These are phyloP conservation scores for Pollenia angustigena DNA, from an alignment of 2,888 invertebrate species.

Conservation along the genomic window DNA sequence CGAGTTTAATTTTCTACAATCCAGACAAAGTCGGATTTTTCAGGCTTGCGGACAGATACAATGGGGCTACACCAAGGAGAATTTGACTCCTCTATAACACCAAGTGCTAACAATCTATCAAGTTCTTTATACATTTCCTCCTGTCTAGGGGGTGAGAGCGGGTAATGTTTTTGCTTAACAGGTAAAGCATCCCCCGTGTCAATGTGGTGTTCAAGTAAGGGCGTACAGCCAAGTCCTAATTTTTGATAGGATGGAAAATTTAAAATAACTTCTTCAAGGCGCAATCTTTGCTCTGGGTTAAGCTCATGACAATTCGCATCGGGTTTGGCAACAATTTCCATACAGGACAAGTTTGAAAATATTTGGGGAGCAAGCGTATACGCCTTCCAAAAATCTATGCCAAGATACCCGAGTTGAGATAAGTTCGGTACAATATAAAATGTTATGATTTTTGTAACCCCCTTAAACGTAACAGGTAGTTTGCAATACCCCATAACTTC, in stretches of 20 bases:
- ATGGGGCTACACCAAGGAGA: slow-evolving; percentile 55
- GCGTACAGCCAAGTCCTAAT: slow-evolving; percentile 33
- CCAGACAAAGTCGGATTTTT: slow-evolving; percentile 63
- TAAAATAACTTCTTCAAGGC: slow-evolving; percentile 16
- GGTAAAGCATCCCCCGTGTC: slow-evolving; percentile 48
- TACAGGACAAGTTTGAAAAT: not conserved
- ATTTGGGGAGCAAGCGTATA: slow-evolving; percentile 31
- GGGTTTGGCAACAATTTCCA: not conserved
- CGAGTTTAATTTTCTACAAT: slow-evolving; percentile 62
- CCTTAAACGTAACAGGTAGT: slow-evolving; percentile 36
- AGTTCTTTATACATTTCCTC: slow-evolving; percentile 60
- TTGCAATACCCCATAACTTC: slow-evolving; percentile 15
- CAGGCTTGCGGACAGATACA: slow-evolving; percentile 51
- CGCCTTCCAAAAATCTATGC: slow-evolving; percentile 21
- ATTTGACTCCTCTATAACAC: slow-evolving; percentile 61
- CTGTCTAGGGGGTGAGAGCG: slow-evolving; percentile 63
- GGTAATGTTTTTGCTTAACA: slow-evolving; percentile 58
- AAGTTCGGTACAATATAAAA: slow-evolving; percentile 34
- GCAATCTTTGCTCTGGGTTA: slow-evolving; percentile 13
- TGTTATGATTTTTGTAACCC: slow-evolving; percentile 1
- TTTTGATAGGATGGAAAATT: slow-evolving; percentile 44
- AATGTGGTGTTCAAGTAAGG: slow-evolving; percentile 26
- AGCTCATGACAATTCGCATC: slow-evolving; percentile 16
- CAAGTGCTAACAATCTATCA: slow-evolving; percentile 53
- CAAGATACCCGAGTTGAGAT: slow-evolving; percentile 23